Percentiles rank a stretch among this genome's conserved stretches.
These are phyloP conservation scores for Selenia dentaria DNA, from an alignment of 2,888 invertebrate genomes.

Conservation along the genomic window DNA sequence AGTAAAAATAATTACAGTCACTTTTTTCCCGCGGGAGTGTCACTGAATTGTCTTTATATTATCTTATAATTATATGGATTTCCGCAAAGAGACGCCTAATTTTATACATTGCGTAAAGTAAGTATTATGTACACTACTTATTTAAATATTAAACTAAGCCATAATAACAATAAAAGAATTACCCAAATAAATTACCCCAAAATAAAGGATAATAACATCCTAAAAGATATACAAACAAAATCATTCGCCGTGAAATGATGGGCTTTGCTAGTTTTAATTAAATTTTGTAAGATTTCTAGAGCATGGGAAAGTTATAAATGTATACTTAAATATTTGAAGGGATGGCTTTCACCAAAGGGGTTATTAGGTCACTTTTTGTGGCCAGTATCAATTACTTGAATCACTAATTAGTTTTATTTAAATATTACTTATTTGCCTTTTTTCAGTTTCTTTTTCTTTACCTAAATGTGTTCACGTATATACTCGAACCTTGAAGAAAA, in stretches of 20 bases:
- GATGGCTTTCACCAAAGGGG: constrained; percentile 7
- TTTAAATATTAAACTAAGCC: no score
- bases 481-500: no score
- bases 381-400: constrained; percentile 13
- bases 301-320: constrained; percentile 39
- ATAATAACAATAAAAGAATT: constrained; percentile 5
- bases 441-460: no score
- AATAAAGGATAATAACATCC: constrained; percentile 33
- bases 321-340: constrained; percentile 14
- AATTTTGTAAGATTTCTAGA: constrained; percentile 30
- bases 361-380: constrained; percentile 22
- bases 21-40: no score
- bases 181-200: constrained; percentile 27
- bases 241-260: constrained; percentile 42
- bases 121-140: no score
- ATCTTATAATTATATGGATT: no score
- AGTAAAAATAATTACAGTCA: no score
- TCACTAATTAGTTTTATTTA: neutral
- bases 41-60: no score
- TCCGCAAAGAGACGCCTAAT: no score
- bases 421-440: no score
- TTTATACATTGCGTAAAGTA: no score
- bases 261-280: constrained; percentile 30
- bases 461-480: no score
- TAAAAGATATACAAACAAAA: constrained; percentile 36